Evolutionary conservation across 2,113 vertebrate genomes (phyloP).

Genomic region (Thamnophis sirtalis): DNA sequence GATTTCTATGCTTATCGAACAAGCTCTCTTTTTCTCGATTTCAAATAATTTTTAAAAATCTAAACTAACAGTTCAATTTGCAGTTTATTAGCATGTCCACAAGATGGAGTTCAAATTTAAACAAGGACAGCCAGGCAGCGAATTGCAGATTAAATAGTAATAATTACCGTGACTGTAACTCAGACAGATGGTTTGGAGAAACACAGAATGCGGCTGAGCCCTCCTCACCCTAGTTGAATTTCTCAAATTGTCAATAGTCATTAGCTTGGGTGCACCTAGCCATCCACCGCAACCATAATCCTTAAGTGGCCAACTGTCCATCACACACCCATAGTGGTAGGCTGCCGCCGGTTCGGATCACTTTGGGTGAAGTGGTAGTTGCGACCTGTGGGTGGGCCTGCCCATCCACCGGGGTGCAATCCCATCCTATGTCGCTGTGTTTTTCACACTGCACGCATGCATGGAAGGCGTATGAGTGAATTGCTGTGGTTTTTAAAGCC

Average conservation of each 20-base stretch:
- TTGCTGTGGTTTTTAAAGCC: too few relatives aligned
- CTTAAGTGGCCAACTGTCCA: neutral
- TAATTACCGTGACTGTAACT: neutral
- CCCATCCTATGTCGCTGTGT: too few relatives aligned
- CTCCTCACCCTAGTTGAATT: neutral
- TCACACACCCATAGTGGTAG: neutral
- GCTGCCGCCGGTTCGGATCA: too few relatives aligned
- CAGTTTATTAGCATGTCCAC: conserved; percentile 36
- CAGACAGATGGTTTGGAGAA: neutral
- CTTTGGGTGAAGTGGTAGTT: too few relatives aligned
- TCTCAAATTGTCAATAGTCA: neutral
- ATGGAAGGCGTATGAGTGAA: too few relatives aligned
- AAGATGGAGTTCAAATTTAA: conserved; percentile 57
- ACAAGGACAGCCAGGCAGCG: neutral
- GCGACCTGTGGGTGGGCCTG: too few relatives aligned
- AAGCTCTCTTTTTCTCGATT: neutral
- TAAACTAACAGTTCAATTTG: neutral
- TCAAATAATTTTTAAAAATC: neutral
- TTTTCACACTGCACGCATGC: too few relatives aligned
- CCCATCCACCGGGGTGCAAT: too few relatives aligned
- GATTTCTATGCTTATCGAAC: neutral
- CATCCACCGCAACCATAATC: neutral
- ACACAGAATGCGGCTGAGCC: neutral
- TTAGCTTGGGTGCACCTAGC: neutral
- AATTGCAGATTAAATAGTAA: neutral